Evolutionary conservation across 2,797 vertebrate species (phyloP), one percentile per base, ranked within the genome.

Genomic region (Selene dorsalis): DNA sequence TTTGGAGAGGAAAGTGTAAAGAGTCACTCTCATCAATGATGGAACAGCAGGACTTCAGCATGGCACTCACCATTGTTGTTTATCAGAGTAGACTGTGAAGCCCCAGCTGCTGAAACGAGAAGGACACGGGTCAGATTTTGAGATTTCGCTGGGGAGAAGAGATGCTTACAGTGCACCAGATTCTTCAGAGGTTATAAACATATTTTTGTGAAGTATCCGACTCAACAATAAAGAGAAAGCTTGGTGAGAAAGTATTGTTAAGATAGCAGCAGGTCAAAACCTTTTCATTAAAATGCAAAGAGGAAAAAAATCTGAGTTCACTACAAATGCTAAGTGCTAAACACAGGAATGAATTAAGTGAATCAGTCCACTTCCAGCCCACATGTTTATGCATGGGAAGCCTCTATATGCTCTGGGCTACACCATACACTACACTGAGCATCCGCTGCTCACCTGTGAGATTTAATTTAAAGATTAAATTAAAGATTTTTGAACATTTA

Each of bases 11-110:
- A 62, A 35, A 57, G 66, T 60, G 38, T 70, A 22, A 68, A 32
- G 76, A 79, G 64, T 38, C 35, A 50, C 12, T 53, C 53, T 63
- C 65, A 79, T 69, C 53, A 72, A 77, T 80, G 69, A 77, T 57
- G 84, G 41, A 88, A 84, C 77, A 22, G 50, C 43, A 74, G 60
- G 74, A 45, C 52, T 26, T 76, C 59, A 71, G 17, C 73, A 26
- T 38, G 28, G 10, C 75, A 96, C 98, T 95, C 94, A 99, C 98
- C 97, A 98, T 63, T 97, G 97, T 52, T 97, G 94, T 80, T 98
- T 99, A 85, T 98, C 97, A 22, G 95, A 94, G 93, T 92, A 96
- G 43, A 97, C 77, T 0, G 97, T 98, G 89, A 99, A 95, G 70
- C 97, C 97, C 96, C 96, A 99, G 90, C 98, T 99, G 93, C 72